Base-by-base conservation (phyloP, 1,140 invertebrate species). In the Berghia stephanieae region DNA sequence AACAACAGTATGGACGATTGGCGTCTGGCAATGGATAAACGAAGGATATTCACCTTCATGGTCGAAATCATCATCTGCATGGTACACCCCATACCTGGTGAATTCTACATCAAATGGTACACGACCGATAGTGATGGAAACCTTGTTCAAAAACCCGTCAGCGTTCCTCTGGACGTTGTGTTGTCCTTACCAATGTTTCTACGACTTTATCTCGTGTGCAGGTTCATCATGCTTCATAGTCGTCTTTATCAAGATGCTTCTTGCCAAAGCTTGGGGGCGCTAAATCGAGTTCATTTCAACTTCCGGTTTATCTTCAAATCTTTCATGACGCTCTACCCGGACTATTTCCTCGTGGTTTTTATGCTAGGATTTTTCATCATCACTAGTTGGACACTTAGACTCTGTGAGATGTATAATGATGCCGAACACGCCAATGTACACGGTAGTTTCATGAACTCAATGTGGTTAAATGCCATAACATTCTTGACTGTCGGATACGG, bases 221-320 rank as follows among this genome's bases (percentile, higher is more conserved):
- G 88, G 21, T 83, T 82, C 31, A 81, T 88, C 24, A 84, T 89
- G 86, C 79, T 89, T 10, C 86, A 89, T 78, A 88, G 86, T 70
- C 81, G 85, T 16, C 79, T 89, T 3, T 89, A 87, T 72, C 83
- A 87, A 38, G 88, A 89, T 75, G 88, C 88, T 34, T 86, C 84
- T 0, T 88, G 87, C 0, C 87, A 88, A 76, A 87, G 87, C 78
- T 81, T 89, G 31, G 88, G 87, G 21, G 88, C 87, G n/a, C 82
- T 89, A 31, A 89, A 89, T 80, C 78, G 85, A 18, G 87, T 89
- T 44, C 81, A 87, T 73, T 88, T 88, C 67, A 88, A 87, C 78
- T 88, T 88, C 71, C 71, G 83, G 31, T 89, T 89, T 81, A 87
- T 89, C 27, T 88, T 89, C 78, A 89, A 89, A 78, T 88, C 88